A percentile compares a stretch with the other conserved stretches of the same genome.
Conservation (phyloP, 64 coral and sea anemone species). For the Montipora sp. region DNA sequence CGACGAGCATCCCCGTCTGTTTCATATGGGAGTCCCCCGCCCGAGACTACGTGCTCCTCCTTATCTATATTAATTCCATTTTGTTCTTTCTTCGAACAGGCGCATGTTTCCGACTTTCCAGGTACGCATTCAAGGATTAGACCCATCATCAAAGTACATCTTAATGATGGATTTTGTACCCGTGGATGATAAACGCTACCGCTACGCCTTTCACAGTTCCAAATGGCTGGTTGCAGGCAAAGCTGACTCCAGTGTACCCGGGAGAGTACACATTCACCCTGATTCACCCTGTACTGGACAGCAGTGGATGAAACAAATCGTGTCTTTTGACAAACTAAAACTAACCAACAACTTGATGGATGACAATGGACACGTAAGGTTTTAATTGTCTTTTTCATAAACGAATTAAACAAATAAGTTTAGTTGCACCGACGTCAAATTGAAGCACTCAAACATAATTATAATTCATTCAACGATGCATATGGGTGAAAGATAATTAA, state of each 20-base stretch:
- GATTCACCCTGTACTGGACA: constrained; percentile 98
- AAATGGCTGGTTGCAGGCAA: constrained; percentile 98
- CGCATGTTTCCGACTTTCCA: constrained; percentile 96
- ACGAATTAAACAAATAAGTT: neutral
- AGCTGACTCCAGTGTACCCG: constrained; percentile 94
- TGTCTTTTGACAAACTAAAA: constrained; percentile 99
- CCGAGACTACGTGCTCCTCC: too few species aligned
- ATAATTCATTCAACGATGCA: too few species aligned
- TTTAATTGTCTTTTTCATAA: neutral
- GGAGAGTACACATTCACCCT: constrained; percentile 97
- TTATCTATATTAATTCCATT: too few species aligned
- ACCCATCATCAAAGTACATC: constrained; percentile 94
- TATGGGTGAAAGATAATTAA: too few species aligned
- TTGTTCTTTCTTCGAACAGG: neutral
- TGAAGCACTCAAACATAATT: neutral
- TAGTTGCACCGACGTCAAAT: neutral
- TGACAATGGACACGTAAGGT: constrained; percentile 90
- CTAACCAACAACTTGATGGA: constrained; percentile 97
- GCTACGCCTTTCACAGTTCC: constrained; percentile 97
- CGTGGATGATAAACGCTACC: constrained; percentile 96
- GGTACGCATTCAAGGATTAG: constrained; percentile 80
- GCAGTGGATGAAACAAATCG: constrained; percentile 95
- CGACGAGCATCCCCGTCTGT: too few species aligned
- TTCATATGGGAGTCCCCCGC: too few species aligned
- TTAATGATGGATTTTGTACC: constrained; percentile 97